Percentiles rank a stretch among this genome's conserved stretches.
These are phyloP conservation scores for Caenorhabditis zanzibari DNA, from an alignment of 2,888 invertebrate species.

Conservation along the genomic window DNA sequence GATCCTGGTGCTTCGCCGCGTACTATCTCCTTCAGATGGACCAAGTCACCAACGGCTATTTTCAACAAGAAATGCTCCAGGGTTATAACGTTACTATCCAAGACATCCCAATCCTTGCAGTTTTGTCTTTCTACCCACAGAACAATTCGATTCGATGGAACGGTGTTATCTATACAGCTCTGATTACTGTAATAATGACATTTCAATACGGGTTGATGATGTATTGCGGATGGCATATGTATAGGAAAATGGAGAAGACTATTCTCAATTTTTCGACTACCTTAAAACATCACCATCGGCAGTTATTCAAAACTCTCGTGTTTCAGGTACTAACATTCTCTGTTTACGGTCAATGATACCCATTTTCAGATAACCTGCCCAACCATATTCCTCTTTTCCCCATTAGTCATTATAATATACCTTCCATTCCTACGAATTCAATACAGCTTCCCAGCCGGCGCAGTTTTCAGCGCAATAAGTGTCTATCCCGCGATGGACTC, in stretches of 20 bases:
- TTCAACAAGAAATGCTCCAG: not conserved
- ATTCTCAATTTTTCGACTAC: not conserved
- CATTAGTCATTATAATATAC: constrained; percentile 46
- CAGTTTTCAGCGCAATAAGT: constrained; percentile 26
- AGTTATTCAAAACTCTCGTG: not conserved
- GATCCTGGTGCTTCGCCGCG: not conserved
- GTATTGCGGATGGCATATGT: not conserved
- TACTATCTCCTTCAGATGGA: not conserved
- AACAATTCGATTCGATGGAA: not conserved
- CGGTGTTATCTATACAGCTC: not conserved
- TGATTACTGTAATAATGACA: not conserved
- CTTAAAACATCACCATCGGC: not conserved
- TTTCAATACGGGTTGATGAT: not conserved
- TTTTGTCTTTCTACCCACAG: not conserved
- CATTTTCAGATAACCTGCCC: constrained; percentile 1
- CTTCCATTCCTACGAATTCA: constrained; percentile 29
- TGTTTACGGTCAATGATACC: no score
- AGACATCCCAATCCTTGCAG: not conserved
- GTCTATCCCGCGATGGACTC: constrained; percentile 37
- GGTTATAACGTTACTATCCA: not conserved
- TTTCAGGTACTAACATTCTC: not conserved
- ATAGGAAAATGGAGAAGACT: not conserved
- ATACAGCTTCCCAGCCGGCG: constrained; percentile 28
- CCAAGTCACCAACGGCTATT: not conserved
- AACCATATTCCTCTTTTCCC: constrained; percentile 31